Percentiles rank a stretch among this genome's conserved stretches.
Conservation (phyloP, 2,888 invertebrate species). For the Petrolisthes manimaculis region DNA sequence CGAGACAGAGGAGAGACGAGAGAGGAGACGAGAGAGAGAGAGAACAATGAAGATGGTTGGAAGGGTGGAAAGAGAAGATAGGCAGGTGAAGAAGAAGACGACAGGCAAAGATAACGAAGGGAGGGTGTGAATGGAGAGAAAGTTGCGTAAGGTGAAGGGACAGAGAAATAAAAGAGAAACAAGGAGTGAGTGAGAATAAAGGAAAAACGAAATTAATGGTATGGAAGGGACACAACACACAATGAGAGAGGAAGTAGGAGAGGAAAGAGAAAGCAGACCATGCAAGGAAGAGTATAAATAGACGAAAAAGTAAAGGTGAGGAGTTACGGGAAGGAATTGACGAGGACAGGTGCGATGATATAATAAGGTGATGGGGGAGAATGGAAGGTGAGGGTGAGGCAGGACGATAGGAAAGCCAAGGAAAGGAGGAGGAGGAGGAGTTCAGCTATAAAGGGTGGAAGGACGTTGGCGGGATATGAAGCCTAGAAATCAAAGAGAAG, state of each 20-base stretch:
- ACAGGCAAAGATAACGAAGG: no score
- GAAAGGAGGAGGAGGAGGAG: neutral
- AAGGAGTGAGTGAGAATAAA: conserved; percentile 3
- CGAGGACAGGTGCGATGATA: neutral
- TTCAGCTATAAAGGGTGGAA: neutral
- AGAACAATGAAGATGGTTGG: no score
- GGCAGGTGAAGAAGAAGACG: no score
- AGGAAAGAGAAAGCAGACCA: neutral
- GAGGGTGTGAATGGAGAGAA: neutral
- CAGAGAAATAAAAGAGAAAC: neutral
- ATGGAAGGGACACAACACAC: neutral
- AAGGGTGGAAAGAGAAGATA: no score
- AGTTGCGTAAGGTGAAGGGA: neutral
- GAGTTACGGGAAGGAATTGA: neutral
- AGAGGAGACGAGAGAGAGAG: no score
- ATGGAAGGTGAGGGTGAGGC: no score
- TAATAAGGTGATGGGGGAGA: neutral
- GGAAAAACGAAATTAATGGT: neutral
- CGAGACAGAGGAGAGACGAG: no score
- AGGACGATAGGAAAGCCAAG: neutral
- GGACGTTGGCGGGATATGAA: conserved; percentile 1
- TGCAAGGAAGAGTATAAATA: neutral
- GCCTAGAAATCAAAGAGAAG: neutral
- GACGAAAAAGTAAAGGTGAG: neutral
- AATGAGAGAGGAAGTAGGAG: neutral